Evolutionary conservation across 2,797 vertebrate genomes (phyloP).

Genomic region (Hyperoplus immaculatus): DNA sequence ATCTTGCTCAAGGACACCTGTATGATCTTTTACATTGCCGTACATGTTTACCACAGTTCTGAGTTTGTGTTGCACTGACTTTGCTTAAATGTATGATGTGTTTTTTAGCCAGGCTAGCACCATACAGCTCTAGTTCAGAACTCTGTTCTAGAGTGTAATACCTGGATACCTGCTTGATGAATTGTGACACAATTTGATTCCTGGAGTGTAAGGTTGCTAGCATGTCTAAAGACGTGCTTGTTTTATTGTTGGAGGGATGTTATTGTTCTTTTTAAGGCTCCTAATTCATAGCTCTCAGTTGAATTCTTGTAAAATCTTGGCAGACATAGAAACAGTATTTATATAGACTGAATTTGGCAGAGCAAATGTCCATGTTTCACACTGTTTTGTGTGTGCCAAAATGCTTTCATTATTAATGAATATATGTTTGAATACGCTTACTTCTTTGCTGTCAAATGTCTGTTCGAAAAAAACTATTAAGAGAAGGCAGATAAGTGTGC

Average conservation of each 20-base stretch:
- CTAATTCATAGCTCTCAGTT: background rate
- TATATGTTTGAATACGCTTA: conserved; percentile 30
- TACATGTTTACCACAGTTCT: conserved; percentile 46
- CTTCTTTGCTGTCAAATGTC: conserved; percentile 9
- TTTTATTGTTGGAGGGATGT: conserved; percentile 3
- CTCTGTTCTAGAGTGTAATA: background rate
- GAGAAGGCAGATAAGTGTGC: conserved; percentile 7
- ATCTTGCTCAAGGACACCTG: conserved; percentile 30
- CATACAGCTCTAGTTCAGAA: background rate
- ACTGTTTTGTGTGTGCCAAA: conserved; percentile 20
- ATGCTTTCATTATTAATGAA: conserved; percentile 25
- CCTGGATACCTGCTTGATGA: background rate
- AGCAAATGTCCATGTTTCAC: conserved; percentile 10
- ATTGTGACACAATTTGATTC: background rate
- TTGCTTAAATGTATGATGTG: conserved; percentile 10
- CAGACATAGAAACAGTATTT: conserved; percentile 25
- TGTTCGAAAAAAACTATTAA: conserved; percentile 11
- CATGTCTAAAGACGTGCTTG: conserved; percentile 15
- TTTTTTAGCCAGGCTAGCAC: conserved; percentile 31
- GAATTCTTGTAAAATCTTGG: background rate
- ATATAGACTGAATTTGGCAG: conserved; percentile 11
- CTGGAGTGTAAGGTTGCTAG: background rate
- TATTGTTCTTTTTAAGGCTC: conserved; percentile 11
- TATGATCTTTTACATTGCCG: conserved; percentile 27
- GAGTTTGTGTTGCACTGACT: conserved; percentile 51